Conservation (phyloP, 2,888 invertebrate species). For the Ophion costatus region DNA sequence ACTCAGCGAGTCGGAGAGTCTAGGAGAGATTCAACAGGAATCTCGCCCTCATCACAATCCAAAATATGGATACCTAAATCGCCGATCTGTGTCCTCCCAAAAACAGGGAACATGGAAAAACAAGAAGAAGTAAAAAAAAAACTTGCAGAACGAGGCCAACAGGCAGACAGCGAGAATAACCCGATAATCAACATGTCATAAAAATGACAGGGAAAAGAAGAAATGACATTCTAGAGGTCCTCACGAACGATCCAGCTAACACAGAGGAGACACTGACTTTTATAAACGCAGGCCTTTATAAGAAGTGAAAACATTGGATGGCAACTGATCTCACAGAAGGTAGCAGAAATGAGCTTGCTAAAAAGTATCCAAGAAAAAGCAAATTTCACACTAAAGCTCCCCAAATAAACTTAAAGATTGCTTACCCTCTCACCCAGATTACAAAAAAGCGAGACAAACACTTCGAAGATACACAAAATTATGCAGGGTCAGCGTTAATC, state of each 20-base stretch:
- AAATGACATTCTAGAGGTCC: constrained; percentile 17
- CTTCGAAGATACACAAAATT: too few relatives aligned
- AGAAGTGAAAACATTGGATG: constrained; percentile 42
- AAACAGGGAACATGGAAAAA: not conserved
- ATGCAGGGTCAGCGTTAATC: too few relatives aligned
- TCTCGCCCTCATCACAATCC: not conserved
- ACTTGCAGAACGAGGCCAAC: constrained; percentile 37
- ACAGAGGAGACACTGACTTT: constrained; percentile 18
- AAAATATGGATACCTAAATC: not conserved
- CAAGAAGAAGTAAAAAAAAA: not conserved
- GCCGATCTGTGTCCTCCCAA: constrained; percentile 14
- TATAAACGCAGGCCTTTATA: constrained; percentile 38
- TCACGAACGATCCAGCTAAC: constrained; percentile 9
- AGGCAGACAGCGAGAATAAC: not conserved
- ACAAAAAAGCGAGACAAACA: constrained; percentile 45
- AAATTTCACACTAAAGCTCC: constrained; percentile 9
- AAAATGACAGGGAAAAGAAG: constrained; percentile 8
- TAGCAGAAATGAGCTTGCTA: constrained; percentile 17
- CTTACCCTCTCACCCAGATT: not conserved
- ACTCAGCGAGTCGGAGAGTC: constrained; percentile 16
- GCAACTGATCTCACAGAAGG: constrained; percentile 26
- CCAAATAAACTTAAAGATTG: too few relatives aligned
- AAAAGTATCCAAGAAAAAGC: constrained; percentile 22
- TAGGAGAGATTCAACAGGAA: constrained; percentile 23
- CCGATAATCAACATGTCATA: not conserved